Evolutionary conservation across 2,113 vertebrate genomes (phyloP), one percentile per base, ranked within the genome.

Genomic region (Ia io): DNA sequence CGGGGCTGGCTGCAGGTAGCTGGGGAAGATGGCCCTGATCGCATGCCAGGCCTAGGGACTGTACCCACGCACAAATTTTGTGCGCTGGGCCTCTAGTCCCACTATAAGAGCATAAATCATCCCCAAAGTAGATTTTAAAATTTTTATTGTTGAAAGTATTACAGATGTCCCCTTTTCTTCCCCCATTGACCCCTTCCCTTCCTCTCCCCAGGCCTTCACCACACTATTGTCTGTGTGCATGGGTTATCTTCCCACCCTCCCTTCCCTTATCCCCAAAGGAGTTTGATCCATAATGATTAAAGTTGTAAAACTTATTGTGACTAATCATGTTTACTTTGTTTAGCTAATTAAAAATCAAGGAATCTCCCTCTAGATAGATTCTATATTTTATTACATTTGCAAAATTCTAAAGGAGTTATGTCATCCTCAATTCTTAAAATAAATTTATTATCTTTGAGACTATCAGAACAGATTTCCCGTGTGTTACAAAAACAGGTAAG

Each of bases 331-430:
- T 97, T 97, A 96, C 94, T 95, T 96, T 96, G 83, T 96, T 96
- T 89, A 94, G 11, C 73, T 97, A 97, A 98, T 77, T 96, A 95
- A 97, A 97, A 98, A 97, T 37, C 77, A 97, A 51, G 32, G 79
- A 96, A 85, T 96, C 86, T 96, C 70, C 94, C 79, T 91, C 32
- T 95, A 97, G 92, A 56, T 91, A 32, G 10, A 95, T 94, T 97
- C 97, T 96, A 20, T 32, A 53, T 96, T 92, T 90, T 95, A 95
- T 95, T 96, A 79, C 88, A 96, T 97, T 96, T 96, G 17, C 93
- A 96, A 77, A 71, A 96, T 97, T 88, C 95, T 95, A 96, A 96
- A 97, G 97, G 90, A 89, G 2, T 25, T 40, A 94, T 84, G 74
- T 63, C 40, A 87, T 61, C 94, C 92, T 96, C 61, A 87, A 82